Base-by-base conservation (phyloP, 2,113 vertebrate species). In the Anoura caudifer region DNA sequence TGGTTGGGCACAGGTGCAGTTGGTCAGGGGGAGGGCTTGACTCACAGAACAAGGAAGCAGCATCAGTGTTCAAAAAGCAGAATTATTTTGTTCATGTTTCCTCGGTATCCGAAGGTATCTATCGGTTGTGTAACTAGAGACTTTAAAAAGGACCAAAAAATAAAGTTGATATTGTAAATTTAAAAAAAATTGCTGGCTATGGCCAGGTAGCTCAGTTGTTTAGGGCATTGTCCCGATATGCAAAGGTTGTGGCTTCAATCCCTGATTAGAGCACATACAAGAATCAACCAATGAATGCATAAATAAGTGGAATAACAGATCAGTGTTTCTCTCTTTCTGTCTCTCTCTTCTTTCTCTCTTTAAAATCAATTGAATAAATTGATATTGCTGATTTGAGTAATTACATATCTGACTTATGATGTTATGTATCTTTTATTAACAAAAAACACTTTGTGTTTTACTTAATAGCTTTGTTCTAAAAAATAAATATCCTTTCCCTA, bases 1-100 rank as follows among this genome's bases (percentile, higher is more conserved):
- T 70, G 22, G 85, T 50, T 63, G 24, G 94, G 85, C 84, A 72
- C 87, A 79, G 86, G 90, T 36, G 3, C 7, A 0, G 75, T 12
- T 91, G 96, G 90, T n/a, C n/a, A 94, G 79, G 89, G 83, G 96
- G 69, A 95, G 63, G 91, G 10, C 59, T 70, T n/a, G 65, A 63
- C 63, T 83, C 73, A 61, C 70, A 50, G 65, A 67, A 52, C 17
- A 9, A 45, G 31, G 79, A 54, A 69, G 24, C 50, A 19, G 59
- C n/a, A 20, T 91, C 16, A 1, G 59, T 45, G 24, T 41, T 90
- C 63, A 83, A 19, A 83, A 87, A 59, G 43, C 89, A 33, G 38
- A 52, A 79, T 28, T 8, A 36, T 73, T 95, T 79, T 67, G 85
- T 83, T 94, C 67, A 0, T 28, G 22, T n/a, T 91, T 76, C 89